Percentiles rank a stretch among this genome's conserved stretches.
phyloP scores from a whole-genome alignment of 2,888 invertebrate genomes.

The Mimumesa dahlbomi region DNA sequence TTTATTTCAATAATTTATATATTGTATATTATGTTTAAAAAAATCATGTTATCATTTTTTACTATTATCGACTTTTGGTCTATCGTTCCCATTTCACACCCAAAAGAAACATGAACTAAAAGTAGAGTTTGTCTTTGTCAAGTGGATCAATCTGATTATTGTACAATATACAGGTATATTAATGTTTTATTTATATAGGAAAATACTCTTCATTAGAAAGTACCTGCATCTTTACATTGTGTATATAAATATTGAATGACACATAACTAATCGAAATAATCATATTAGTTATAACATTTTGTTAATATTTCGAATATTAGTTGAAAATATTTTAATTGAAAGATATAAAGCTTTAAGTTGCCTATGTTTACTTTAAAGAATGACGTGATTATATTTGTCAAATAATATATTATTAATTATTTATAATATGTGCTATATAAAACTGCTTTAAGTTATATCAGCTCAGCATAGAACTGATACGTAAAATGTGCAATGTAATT shows the following conservation, averaged over 20 bases:
- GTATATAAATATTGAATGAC: constrained; percentile 27
- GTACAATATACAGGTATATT: background rate
- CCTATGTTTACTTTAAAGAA: background rate
- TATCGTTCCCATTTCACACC: background rate
- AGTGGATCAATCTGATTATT: constrained; percentile 4
- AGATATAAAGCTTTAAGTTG: background rate
- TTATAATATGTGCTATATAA: background rate
- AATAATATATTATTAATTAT: background rate
- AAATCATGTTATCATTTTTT: constrained; percentile 9
- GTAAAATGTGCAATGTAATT: no score
- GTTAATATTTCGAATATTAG: background rate
- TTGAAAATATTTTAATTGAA: background rate
- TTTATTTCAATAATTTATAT: constrained; percentile 12
- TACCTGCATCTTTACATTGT: constrained; percentile 46
- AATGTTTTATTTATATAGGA: constrained; percentile 30
- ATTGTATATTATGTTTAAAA: constrained; percentile 1
- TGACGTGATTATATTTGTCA: background rate
- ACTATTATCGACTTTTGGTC: background rate
- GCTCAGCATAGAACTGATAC: no score
- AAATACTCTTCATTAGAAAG: constrained; percentile 38
- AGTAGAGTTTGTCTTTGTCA: background rate
- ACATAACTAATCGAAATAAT: constrained; percentile 20
- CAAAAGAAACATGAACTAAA: background rate
- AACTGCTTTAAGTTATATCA: no score
- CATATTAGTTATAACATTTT: constrained; percentile 17